Percentiles rank a stretch among this genome's conserved stretches.
These are phyloP conservation scores for Leucophora obtusa DNA, from an alignment of 2,888 invertebrate genomes.

Conservation along the genomic window DNA sequence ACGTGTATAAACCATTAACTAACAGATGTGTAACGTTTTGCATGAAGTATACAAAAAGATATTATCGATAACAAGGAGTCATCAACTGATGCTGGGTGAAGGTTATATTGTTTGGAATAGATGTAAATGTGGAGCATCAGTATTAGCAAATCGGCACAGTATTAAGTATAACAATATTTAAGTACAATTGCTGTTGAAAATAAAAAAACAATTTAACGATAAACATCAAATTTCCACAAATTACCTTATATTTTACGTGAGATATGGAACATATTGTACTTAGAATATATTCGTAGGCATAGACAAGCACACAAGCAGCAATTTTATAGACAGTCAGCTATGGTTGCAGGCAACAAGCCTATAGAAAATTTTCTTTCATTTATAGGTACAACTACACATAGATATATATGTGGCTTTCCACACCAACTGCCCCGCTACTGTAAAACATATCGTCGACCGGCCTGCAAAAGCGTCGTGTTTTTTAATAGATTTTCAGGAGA, in stretches of 20 bases:
- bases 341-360: background rate
- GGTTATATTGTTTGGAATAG: conserved; percentile 1
- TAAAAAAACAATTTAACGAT: conserved; percentile 77
- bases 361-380: background rate
- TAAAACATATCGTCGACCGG: too few species aligned
- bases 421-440: too few species aligned
- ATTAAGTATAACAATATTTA: conserved; percentile 19
- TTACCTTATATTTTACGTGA: conserved; percentile 78
- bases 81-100: background rate
- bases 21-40: conserved; percentile 37
- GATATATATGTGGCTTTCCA: too few species aligned
- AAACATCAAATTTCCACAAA: conserved; percentile 79
- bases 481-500: too few species aligned
- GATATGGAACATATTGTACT: conserved; percentile 73
- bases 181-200: conserved; percentile 64
- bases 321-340: background rate
- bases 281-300: background rate
- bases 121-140: conserved; percentile 5
- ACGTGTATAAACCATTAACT: conserved; percentile 32
- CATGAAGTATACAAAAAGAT: background rate
- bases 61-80: background rate
- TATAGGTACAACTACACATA: background rate
- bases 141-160: background rate
- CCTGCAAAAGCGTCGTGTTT: too few species aligned
- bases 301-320: too few species aligned